Evolutionary conservation across 2,113 vertebrate species (phyloP).

Genomic region (Labeo catla): DNA sequence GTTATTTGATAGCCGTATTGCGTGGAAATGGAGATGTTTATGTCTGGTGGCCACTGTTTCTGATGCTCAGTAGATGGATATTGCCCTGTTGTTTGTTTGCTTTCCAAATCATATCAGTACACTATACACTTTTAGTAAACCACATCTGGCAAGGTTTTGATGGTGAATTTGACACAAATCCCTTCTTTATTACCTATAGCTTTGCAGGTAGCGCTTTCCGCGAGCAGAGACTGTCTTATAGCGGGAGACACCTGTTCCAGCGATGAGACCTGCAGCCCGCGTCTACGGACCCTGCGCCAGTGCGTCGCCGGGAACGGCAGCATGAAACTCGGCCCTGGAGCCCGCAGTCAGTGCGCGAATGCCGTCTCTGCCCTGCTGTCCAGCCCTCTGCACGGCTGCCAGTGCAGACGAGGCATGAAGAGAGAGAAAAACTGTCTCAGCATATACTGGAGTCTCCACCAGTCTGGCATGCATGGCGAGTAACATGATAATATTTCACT

Average conservation of each 20-base stretch:
- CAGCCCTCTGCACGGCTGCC: conserved; percentile 88
- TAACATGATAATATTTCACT: background rate
- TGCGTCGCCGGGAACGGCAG: conserved; percentile 90
- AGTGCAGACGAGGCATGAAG: conserved; percentile 92
- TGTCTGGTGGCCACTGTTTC: background rate
- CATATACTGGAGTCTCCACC: conserved; percentile 94
- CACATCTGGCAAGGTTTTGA: background rate
- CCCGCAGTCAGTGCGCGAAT: conserved; percentile 89
- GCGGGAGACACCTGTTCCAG: conserved; percentile 87
- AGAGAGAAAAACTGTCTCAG: conserved; percentile 92
- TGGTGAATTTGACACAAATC: background rate
- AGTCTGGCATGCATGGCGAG: conserved; percentile 87
- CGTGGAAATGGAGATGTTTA: background rate
- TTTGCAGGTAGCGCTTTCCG: conserved; percentile 70
- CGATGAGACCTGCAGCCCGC: conserved; percentile 87
- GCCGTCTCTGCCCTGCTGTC: conserved; percentile 85
- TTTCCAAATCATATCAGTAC: background rate
- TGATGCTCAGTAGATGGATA: background rate
- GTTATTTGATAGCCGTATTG: conserved; percentile 3
- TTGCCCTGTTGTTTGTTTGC: background rate
- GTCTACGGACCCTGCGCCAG: conserved; percentile 88
- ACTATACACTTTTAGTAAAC: background rate
- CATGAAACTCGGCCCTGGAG: conserved; percentile 85
- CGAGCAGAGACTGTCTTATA: conserved; percentile 84
- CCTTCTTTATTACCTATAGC: conserved; percentile 60